Percentiles rank a stretch among this genome's conserved stretches.
These are phyloP conservation scores for Dipus sagitta DNA, from an alignment of 2,797 vertebrate species.

Conservation along the genomic window DNA sequence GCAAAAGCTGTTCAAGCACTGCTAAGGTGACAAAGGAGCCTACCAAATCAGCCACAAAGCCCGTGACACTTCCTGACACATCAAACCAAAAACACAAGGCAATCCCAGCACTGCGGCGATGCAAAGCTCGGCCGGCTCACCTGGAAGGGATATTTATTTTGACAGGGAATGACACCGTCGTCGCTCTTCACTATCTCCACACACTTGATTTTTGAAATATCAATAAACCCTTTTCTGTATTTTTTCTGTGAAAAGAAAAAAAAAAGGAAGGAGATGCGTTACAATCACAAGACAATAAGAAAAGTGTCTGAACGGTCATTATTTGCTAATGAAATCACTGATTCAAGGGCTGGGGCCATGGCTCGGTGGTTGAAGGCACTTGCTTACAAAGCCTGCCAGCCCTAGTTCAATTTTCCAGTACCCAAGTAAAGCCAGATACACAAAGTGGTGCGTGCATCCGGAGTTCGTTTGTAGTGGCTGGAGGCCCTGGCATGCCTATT, in stretches of 20 bases:
- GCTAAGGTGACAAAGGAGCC: neutral
- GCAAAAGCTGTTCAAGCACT: neutral
- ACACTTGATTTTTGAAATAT: slow-evolving; percentile 94
- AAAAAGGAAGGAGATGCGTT: neutral
- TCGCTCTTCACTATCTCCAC: slow-evolving; percentile 95
- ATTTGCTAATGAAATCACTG: slow-evolving; percentile 14
- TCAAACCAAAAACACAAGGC: neutral
- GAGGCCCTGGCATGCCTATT: too few species aligned
- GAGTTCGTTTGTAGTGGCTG: too few species aligned
- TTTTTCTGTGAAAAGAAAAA: slow-evolving; percentile 90
- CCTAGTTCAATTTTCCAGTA: neutral
- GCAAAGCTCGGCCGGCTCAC: slow-evolving; percentile 84
- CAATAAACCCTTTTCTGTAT: slow-evolving; percentile 93
- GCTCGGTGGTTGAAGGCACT: neutral
- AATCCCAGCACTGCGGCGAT: neutral
- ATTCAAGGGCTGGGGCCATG: neutral
- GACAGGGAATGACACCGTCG: slow-evolving; percentile 92
- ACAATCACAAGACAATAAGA: neutral
- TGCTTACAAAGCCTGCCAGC: neutral
- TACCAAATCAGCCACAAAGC: neutral
- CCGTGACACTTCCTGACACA: neutral
- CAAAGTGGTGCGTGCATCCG: neutral
- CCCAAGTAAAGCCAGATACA: neutral
- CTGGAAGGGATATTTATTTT: slow-evolving; percentile 98
- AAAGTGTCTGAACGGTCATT: neutral